Conservation (phyloP, 23 tunicate species). For the Ciona savignyi region DNA sequence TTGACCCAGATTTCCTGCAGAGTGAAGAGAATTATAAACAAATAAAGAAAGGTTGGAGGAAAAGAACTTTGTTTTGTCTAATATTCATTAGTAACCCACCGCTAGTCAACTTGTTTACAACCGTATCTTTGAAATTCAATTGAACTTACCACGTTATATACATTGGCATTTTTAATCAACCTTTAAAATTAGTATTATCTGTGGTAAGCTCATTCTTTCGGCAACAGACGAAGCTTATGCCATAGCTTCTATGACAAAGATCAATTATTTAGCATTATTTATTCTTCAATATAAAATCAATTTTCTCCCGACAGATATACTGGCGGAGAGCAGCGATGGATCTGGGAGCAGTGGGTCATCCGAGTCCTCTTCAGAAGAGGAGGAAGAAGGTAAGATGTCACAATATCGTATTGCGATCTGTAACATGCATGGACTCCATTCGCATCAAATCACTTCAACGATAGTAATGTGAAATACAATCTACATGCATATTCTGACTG, state of each 20-base stretch:
- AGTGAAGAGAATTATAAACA: constrained; percentile 86
- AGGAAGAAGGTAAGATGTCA: constrained; percentile 31
- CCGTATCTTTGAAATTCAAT: background rate
- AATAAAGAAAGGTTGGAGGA: constrained; percentile 50
- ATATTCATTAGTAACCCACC: no score
- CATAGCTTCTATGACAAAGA: no score
- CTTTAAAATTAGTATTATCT: background rate
- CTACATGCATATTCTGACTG: no score
- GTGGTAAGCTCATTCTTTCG: no score
- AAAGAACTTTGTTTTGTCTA: background rate
- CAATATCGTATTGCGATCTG: no score
- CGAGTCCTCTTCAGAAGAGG: constrained; percentile 31
- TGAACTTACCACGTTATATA: background rate
- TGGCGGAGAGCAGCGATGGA: constrained; percentile 76
- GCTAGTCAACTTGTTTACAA: background rate
- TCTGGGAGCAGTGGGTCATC: constrained; percentile 40
- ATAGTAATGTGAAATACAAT: no score
- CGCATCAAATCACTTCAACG: no score
- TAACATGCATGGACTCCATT: no score
- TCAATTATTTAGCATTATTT: no score
- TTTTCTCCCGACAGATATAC: constrained; percentile 33
- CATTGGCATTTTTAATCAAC: no score
- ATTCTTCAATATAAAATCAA: no score
- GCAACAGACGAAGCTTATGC: no score
- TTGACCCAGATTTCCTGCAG: constrained; percentile 76